A percentile compares a stretch with the other conserved stretches of the same genome.
These are phyloP conservation scores for Eupithecia centaureata DNA, from an alignment of 2,888 invertebrate species.

Conservation along the genomic window DNA sequence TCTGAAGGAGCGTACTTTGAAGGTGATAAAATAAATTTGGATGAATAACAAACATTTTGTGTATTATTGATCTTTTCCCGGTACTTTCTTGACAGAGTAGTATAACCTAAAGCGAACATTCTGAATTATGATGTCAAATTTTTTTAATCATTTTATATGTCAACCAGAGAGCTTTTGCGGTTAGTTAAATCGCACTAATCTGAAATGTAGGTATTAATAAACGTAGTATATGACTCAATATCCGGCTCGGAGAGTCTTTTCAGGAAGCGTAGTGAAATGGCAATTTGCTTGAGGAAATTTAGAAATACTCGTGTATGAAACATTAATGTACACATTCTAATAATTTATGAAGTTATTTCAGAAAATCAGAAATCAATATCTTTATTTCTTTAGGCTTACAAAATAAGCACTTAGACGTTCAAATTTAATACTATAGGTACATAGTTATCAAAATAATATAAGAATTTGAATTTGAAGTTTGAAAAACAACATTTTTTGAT, in stretches of 20 bases:
- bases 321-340: neutral
- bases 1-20: too few species aligned
- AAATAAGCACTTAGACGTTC: too few species aligned
- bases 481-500: neutral
- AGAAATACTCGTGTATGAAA: constrained; percentile 2
- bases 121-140: neutral
- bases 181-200: neutral
- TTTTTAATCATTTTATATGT: neutral
- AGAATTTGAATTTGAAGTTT: too few species aligned
- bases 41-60: too few species aligned
- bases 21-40: too few species aligned
- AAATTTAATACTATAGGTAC: too few species aligned
- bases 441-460: too few species aligned
- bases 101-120: neutral
- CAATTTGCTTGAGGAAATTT: constrained; percentile 28
- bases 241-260: constrained; percentile 35
- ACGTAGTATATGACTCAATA: constrained; percentile 27
- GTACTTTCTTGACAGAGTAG: too few species aligned
- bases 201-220: constrained; percentile 31
- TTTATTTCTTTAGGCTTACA: too few species aligned
- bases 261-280: constrained; percentile 23
- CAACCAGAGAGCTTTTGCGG: neutral
- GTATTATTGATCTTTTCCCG: too few species aligned
- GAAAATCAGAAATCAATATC: too few species aligned
- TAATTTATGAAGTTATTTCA: neutral